Conservation (phyloP, 1,140 invertebrate species). For the Papilio aristodemus region DNA sequence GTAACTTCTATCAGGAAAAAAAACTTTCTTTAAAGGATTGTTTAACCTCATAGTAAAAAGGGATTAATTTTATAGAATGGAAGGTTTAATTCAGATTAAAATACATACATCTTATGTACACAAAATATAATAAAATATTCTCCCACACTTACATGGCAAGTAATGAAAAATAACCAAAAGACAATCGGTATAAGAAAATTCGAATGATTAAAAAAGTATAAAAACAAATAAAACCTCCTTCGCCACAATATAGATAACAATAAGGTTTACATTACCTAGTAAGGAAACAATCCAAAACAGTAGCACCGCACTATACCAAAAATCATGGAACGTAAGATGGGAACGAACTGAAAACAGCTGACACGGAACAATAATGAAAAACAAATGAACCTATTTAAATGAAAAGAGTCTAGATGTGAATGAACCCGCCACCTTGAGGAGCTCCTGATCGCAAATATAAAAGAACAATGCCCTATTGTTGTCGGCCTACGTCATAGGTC, state of each 20-base stretch:
- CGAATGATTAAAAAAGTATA: no score
- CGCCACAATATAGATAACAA: neutral
- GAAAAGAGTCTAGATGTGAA: slow-evolving; percentile 67
- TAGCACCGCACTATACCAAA: neutral
- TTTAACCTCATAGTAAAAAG: no score
- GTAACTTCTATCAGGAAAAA: no score
- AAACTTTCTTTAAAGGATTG: no score
- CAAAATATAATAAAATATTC: no score
- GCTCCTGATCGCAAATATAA: slow-evolving; percentile 72
- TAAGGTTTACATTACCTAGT: neutral
- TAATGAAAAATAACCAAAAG: no score
- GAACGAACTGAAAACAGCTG: slow-evolving; percentile 66
- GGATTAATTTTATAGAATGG: no score
- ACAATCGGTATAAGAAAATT: no score
- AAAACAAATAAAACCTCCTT: neutral
- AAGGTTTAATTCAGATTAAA: no score
- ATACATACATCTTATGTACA: no score
- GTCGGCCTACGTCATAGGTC: slow-evolving; percentile 66
- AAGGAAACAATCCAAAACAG: neutral
- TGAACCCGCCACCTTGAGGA: slow-evolving; percentile 69
- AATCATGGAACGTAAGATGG: slow-evolving; percentile 40
- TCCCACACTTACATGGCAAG: no score
- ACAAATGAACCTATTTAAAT: slow-evolving; percentile 71
- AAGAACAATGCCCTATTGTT: slow-evolving; percentile 77
- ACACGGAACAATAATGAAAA: slow-evolving; percentile 68